phyloP scores from a whole-genome alignment of 2,113 vertebrate species.

The Hippocampus mohnikei region DNA sequence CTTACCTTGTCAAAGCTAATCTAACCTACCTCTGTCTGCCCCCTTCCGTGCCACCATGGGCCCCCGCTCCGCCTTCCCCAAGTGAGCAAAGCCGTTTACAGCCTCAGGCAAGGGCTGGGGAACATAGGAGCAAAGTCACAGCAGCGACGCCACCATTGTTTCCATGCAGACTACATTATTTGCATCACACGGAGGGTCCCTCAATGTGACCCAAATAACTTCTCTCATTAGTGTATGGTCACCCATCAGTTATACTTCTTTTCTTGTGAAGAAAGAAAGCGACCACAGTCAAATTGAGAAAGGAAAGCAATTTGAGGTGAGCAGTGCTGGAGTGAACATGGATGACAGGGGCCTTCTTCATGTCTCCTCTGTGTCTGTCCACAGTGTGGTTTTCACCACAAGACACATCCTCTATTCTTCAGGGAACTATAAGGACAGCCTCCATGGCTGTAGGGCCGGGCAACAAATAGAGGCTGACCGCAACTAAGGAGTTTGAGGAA shows the following conservation, averaged over 20 bases:
- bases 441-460: constrained; percentile 40
- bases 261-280: background rate
- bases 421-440: constrained; percentile 61
- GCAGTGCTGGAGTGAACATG: constrained; percentile 51
- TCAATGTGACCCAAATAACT: constrained; percentile 32
- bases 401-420: constrained; percentile 59
- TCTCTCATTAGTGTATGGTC: constrained; percentile 4
- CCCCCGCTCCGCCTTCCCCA: constrained; percentile 40
- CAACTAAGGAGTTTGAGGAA: constrained; percentile 19
- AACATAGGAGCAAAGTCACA: constrained; percentile 71
- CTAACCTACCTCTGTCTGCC: constrained; percentile 58
- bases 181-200: constrained; percentile 18
- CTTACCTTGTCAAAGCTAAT: constrained; percentile 70
- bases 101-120: constrained; percentile 74
- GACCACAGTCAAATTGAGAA: background rate
- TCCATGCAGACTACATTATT: constrained; percentile 38
- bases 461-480: constrained; percentile 41
- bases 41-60: constrained; percentile 19
- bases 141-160: constrained; percentile 46
- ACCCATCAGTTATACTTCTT: background rate
- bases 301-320: constrained; percentile 54
- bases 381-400: constrained; percentile 72
- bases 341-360: constrained; percentile 55
- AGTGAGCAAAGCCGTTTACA: constrained; percentile 63
- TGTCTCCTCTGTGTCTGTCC: constrained; percentile 70